Percentiles rank a stretch among this genome's conserved stretches.
Conservation (phyloP, 2,888 invertebrate genomes). For the Pollenia angustigena region DNA sequence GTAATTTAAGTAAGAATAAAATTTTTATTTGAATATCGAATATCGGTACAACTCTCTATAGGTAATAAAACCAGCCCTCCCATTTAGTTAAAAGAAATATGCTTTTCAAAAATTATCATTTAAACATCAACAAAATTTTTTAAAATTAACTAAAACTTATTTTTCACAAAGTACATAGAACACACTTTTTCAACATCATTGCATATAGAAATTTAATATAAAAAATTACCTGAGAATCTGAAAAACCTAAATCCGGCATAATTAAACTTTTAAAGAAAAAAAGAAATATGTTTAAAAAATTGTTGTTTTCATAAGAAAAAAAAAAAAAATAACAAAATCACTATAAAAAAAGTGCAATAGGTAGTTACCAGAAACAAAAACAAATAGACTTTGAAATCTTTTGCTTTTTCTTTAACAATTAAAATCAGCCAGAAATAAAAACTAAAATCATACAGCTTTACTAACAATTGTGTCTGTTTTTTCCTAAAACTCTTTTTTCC, state of each 20-base stretch:
- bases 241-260: neutral
- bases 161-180: constrained; percentile 68
- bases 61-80: neutral
- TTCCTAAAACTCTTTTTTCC: neutral
- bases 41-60: no score
- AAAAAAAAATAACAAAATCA: constrained; percentile 17
- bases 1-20: no score
- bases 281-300: neutral
- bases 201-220: constrained; percentile 32
- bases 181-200: constrained; percentile 41
- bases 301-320: neutral
- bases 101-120: constrained; percentile 47
- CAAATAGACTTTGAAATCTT: neutral
- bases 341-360: neutral
- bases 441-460: constrained; percentile 12
- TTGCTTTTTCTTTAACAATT: constrained; percentile 1
- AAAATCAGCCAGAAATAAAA: neutral
- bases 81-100: neutral
- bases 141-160: constrained; percentile 67
- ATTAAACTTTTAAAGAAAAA: constrained; percentile 36
- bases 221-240: neutral
- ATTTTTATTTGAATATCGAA: no score
- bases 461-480: constrained; percentile 17
- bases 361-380: constrained; percentile 6
- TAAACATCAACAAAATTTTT: constrained; percentile 60